These are phyloP conservation scores for Drosophila quinaria DNA, from an alignment of 2,888 invertebrate genomes.

Conservation along the genomic window DNA sequence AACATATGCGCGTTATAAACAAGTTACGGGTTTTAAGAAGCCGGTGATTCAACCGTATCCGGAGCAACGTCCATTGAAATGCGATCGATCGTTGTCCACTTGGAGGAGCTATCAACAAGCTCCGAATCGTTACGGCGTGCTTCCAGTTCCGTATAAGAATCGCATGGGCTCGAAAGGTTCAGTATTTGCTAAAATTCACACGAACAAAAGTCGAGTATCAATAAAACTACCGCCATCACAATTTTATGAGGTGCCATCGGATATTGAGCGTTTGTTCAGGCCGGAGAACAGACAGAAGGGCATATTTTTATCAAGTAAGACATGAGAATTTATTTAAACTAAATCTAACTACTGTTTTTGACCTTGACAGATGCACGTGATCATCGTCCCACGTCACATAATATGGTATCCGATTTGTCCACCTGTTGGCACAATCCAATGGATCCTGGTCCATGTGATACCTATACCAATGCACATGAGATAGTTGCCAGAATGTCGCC, in stretches of 20 bases:
- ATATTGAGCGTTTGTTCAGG: slow-evolving; percentile 54
- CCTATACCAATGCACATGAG: slow-evolving; percentile 47
- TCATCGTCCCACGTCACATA: slow-evolving; percentile 61
- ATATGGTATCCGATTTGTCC: slow-evolving; percentile 63
- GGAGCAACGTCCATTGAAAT: slow-evolving; percentile 37
- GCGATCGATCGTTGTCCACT: slow-evolving; percentile 50
- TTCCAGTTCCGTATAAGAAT: slow-evolving; percentile 45
- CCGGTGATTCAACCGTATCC: slow-evolving; percentile 42
- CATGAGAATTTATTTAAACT: background rate
- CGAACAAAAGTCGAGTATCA: slow-evolving; percentile 33
- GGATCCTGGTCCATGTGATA: slow-evolving; percentile 75
- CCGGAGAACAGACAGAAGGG: slow-evolving; percentile 72
- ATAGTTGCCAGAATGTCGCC: slow-evolving; percentile 25
- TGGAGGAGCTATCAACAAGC: slow-evolving; percentile 68
- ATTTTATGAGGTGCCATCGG: slow-evolving; percentile 60
- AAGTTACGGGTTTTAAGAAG: slow-evolving; percentile 56
- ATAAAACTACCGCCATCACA: slow-evolving; percentile 41
- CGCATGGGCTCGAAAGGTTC: slow-evolving; percentile 67
- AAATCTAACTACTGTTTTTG: background rate
- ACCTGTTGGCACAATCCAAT: slow-evolving; percentile 73
- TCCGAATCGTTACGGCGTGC: slow-evolving; percentile 77
- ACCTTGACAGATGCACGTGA: slow-evolving; percentile 74
- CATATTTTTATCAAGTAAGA: slow-evolving; percentile 74
- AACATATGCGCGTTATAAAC: slow-evolving; percentile 49
- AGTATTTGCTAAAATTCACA: slow-evolving; percentile 62